Evolutionary conservation across 2,113 vertebrate species (phyloP).

Genomic region (Tyto alba): DNA sequence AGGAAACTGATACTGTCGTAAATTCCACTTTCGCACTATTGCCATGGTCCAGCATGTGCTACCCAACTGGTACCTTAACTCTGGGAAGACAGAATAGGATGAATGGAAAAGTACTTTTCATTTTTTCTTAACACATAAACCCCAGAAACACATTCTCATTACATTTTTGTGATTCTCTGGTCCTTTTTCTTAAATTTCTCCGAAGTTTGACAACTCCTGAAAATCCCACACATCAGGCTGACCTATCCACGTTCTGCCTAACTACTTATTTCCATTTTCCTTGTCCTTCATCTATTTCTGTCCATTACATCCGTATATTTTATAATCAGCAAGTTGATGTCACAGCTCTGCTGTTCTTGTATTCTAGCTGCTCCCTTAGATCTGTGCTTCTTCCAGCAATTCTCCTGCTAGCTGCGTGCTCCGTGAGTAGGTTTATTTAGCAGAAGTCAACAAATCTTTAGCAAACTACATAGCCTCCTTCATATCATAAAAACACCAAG

Average conservation of each 20-base stretch:
- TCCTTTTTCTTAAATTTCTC: neutral
- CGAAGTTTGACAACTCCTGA: neutral
- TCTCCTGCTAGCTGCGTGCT: neutral
- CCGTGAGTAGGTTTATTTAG: neutral
- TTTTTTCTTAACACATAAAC: neutral
- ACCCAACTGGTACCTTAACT: neutral
- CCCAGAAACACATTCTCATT: neutral
- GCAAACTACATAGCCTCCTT: neutral
- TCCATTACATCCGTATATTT: neutral
- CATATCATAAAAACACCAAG: neutral
- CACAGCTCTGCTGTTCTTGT: neutral
- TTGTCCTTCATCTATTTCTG: neutral
- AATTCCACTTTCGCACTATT: fast-evolving
- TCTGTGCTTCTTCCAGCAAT: neutral
- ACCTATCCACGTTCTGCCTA: neutral
- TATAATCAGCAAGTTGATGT: neutral
- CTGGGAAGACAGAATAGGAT: neutral
- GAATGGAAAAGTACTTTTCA: neutral
- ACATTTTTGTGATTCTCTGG: neutral
- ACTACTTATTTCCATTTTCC: neutral
- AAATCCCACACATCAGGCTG: neutral
- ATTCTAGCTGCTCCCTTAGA: neutral
- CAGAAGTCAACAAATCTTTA: neutral
- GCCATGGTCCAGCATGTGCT: neutral
- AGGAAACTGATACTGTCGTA: neutral